These are phyloP conservation scores for Strix aluco DNA, from an alignment of 2,113 vertebrate genomes.

Conservation along the genomic window DNA sequence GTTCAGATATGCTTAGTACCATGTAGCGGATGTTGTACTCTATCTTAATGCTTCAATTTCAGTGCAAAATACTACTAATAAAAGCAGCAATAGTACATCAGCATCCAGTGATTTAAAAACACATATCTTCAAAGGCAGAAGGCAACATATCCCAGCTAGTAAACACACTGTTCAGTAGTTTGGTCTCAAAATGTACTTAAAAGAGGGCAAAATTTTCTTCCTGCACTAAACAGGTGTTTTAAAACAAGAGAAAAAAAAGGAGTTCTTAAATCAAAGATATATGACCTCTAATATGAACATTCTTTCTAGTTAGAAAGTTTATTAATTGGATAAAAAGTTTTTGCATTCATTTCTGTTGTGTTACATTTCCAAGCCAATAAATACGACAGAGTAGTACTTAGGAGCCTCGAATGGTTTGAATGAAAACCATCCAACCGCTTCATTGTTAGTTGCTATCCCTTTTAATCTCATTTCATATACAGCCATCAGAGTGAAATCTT, in stretches of 20 bases:
- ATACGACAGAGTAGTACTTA: background rate
- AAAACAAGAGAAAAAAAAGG: background rate
- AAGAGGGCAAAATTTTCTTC: background rate
- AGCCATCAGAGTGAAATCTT: background rate
- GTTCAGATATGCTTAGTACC: background rate
- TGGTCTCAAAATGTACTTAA: background rate
- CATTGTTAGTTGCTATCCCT: background rate
- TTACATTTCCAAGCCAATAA: background rate
- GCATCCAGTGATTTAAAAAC: background rate
- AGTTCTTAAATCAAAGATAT: background rate
- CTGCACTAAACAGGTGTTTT: background rate
- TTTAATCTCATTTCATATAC: background rate
- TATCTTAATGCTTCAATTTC: background rate
- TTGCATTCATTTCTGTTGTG: background rate
- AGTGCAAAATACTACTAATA: background rate
- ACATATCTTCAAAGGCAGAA: background rate
- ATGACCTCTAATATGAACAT: background rate
- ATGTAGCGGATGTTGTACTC: background rate
- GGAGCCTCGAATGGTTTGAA: background rate
- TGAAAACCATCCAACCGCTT: background rate
- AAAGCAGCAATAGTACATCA: background rate
- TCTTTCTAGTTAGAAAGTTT: background rate
- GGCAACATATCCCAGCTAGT: background rate
- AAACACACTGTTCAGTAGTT: background rate
- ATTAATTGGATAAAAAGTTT: background rate